Evolutionary conservation across 2,113 vertebrate species (phyloP), one percentile per base, ranked within the genome.

Genomic region (Ciconia stormi): DNA sequence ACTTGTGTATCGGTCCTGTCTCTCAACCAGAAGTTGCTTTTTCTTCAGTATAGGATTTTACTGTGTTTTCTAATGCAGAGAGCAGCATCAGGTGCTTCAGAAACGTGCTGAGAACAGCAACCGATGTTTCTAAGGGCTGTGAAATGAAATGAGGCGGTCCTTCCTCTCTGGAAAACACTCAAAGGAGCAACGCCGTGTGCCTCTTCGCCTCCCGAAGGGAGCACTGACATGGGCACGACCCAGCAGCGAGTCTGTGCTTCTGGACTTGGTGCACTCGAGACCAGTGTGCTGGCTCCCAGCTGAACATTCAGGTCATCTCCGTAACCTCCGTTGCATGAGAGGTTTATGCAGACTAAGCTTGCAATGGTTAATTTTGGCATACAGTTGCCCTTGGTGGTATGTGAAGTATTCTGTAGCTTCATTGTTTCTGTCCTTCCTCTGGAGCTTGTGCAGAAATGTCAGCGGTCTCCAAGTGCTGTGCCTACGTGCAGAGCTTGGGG

Each of bases 341-440:
- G 67, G 53, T 91, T 89, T 52, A 2, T 49, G 94, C 86, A 61
- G 83, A 4, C 80, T 25, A 82, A 92, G 91, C 91, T 81, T 6
- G 91, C 87, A 93, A 61, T 17, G 87, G 94, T 97, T 97, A 97
- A 97, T 86, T 91, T 96, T 92, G 93, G 87, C 92, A 29, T 65
- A 7, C 87, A 94, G 82, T 97, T 96, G 90, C 90, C 97, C 93
- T 71, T 27, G 95, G 53, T 96, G 89, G 94, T 92, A 93, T 97
- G 92, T 78, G 88, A 42, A 95, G 94, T 21, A 97, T 96, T 97
- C 87, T 70, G 96, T 92, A 96, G 69, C 81, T 70, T 79, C 87
- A 92, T 97, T 96, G 86, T 97, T 97, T 42, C 73, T 89, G 63
- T 70, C 77, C 95, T 82, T 93, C 87, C 91, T 95, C 95, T 59